These are phyloP conservation scores for Furcifer pardalis DNA, from an alignment of 2,797 vertebrate genomes.

Conservation along the genomic window DNA sequence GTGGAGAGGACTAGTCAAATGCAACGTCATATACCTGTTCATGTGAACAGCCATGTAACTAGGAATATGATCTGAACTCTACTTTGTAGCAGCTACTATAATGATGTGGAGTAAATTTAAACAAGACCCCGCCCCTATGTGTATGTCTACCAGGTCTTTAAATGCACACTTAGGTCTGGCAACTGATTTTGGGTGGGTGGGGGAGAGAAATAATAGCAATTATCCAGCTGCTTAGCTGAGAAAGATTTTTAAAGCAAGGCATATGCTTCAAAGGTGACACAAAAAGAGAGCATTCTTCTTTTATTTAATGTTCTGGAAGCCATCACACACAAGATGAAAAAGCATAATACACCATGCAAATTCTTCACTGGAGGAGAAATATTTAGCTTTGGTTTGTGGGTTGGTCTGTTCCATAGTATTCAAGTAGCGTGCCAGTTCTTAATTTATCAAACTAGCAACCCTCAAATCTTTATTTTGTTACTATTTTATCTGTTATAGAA, in stretches of 20 bases:
- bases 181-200: constrained; percentile 40
- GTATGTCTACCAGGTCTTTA: too few relatives aligned
- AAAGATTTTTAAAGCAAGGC: constrained; percentile 25
- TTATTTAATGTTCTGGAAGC: constrained; percentile 26
- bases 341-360: not conserved
- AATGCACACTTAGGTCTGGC: constrained; percentile 32
- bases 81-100: too few relatives aligned
- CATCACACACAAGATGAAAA: constrained; percentile 30
- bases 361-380: constrained; percentile 40
- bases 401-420: constrained; percentile 36
- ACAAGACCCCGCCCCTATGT: too few relatives aligned
- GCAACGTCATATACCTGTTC: too few relatives aligned
- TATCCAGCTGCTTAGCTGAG: constrained; percentile 39
- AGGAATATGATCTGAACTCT: too few relatives aligned
- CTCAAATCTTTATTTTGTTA: constrained; percentile 2
- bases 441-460: constrained; percentile 40
- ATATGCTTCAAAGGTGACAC: constrained; percentile 39
- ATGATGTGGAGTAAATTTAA: too few relatives aligned
- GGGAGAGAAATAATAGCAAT: constrained; percentile 53
- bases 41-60: too few relatives aligned
- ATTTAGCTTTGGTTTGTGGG: constrained; percentile 41
- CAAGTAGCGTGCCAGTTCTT: constrained; percentile 29
- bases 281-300: not conserved
- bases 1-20: too few relatives aligned
- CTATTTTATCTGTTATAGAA: constrained; percentile 28